phyloP scores from a whole-genome alignment of 2,797 vertebrate species.

The Rhincodon typus region DNA sequence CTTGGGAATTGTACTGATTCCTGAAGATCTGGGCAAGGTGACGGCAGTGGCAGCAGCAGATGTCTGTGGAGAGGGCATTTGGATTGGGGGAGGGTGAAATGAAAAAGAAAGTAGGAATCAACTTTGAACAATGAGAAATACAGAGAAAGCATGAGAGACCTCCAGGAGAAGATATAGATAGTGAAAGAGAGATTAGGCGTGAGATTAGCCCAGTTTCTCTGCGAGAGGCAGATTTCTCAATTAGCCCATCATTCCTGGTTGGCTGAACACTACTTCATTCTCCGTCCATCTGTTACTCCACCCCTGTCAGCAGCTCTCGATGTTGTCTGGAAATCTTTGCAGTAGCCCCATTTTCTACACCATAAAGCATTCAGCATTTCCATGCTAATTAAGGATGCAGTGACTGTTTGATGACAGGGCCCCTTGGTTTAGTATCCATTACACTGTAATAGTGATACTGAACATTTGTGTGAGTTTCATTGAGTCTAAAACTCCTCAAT shows the following conservation, averaged over 20 bases:
- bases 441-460: neutral
- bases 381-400: slow-evolving; percentile 25
- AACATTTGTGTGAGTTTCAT: neutral
- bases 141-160: neutral
- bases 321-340: neutral
- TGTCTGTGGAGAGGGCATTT: too few species aligned
- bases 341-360: neutral
- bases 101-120: neutral
- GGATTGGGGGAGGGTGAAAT: neutral
- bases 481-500: neutral
- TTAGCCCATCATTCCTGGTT: neutral
- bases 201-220: neutral
- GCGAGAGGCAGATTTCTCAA: neutral
- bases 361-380: slow-evolving; percentile 24
- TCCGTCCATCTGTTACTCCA: neutral
- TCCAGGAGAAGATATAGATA: neutral
- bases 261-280: neutral
- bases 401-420: slow-evolving; percentile 31
- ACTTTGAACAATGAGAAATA: neutral
- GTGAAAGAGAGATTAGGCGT: neutral
- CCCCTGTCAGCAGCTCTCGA: neutral
- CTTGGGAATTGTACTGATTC: neutral
- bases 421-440: slow-evolving; percentile 1
- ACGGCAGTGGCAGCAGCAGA: neutral
- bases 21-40: neutral